phyloP scores from a whole-genome alignment of 2,113 vertebrate genomes.

The Ophthalmolycus amberensis region DNA sequence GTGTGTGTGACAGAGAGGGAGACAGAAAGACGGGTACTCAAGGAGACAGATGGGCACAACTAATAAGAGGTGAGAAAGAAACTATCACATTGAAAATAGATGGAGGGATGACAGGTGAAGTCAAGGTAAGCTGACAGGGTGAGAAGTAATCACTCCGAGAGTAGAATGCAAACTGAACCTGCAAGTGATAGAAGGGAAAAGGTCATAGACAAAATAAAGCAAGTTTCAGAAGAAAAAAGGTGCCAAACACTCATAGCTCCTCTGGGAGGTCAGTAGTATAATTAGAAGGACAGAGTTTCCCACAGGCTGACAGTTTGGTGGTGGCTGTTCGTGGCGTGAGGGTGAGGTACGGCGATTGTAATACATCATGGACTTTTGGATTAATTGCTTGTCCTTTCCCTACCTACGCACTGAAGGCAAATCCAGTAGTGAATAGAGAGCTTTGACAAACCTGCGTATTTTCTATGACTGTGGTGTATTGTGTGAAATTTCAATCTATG shows the following conservation, averaged over 20 bases:
- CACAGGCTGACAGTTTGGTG: conserved; percentile 40
- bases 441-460: background rate
- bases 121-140: conserved; percentile 81
- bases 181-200: conserved; percentile 66
- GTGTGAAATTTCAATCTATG: background rate
- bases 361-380: conserved; percentile 9
- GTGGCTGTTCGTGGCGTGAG: background rate
- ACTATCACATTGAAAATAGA: conserved; percentile 76
- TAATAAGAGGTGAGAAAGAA: conserved; percentile 77
- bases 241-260: conserved; percentile 32
- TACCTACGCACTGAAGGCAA: conserved; percentile 1
- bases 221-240: conserved; percentile 54
- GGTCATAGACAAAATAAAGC: conserved; percentile 67
- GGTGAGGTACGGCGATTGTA: background rate
- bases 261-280: conserved; percentile 4
- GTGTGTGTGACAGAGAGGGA: conserved; percentile 16
- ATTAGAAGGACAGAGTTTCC: conserved; percentile 12
- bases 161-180: conserved; percentile 72
- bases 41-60: conserved; percentile 67
- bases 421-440: conserved; percentile 10
- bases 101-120: conserved; percentile 80
- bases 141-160: conserved; percentile 80
- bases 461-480: background rate
- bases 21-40: conserved; percentile 39
- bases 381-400: conserved; percentile 41